Conservation (phyloP, 1,140 invertebrate species). For the Panagrolaimus sp. region DNA sequence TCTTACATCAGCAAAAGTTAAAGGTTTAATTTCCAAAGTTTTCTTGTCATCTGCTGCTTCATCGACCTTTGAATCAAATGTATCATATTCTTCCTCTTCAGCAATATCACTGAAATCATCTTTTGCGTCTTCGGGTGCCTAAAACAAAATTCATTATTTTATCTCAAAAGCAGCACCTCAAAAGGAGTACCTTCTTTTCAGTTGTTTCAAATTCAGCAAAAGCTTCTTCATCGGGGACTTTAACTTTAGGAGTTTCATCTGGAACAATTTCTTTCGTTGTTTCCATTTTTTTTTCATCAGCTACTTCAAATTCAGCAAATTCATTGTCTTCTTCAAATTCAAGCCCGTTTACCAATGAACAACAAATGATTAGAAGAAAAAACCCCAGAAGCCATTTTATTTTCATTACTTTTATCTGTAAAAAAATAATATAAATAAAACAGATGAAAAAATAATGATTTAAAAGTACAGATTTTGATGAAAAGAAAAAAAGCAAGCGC, state of each 20-base stretch:
- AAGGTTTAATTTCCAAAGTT: conserved; percentile 55
- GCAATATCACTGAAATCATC: conserved; percentile 37
- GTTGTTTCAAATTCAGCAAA: conserved; percentile 7
- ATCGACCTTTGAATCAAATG: conserved; percentile 21
- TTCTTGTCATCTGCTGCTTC: conserved; percentile 28
- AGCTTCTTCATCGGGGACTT: background rate
- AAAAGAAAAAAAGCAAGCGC: too few relatives aligned
- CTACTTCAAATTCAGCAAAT: conserved; percentile 92
- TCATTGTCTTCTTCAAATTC: conserved; percentile 74
- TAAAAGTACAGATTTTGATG: background rate
- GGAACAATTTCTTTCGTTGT: conserved; percentile 25
- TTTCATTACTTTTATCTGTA: background rate
- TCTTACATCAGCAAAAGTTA: conserved; percentile 79
- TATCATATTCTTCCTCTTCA: conserved; percentile 68
- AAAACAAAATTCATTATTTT: too few relatives aligned
- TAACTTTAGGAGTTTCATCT: conserved; percentile 1
- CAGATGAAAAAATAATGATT: background rate
- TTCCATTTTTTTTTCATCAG: conserved; percentile 61
- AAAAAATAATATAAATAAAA: background rate
- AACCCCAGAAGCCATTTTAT: too few relatives aligned
- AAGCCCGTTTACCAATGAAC: background rate
- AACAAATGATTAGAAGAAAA: too few relatives aligned
- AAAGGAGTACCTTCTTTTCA: background rate
- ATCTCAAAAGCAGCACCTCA: too few relatives aligned
- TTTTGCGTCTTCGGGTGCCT: background rate